Evolutionary conservation across 2,113 vertebrate species (phyloP).

Genomic region (Microcebus ravelobensis): DNA sequence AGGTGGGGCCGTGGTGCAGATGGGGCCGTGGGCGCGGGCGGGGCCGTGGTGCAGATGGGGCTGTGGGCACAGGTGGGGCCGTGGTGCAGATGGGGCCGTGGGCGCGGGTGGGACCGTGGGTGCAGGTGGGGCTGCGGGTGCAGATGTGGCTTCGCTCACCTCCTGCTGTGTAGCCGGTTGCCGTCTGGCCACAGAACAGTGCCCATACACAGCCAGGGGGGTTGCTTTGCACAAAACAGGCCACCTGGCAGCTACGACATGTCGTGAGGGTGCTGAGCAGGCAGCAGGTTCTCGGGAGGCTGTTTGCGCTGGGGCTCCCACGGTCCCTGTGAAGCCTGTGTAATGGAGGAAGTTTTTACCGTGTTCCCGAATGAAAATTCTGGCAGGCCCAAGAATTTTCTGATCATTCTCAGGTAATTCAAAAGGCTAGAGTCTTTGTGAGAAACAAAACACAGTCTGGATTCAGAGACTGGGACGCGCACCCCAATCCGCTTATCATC

Average conservation of each 20-base stretch:
- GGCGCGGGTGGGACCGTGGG: too few relatives aligned
- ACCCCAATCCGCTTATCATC: too few relatives aligned
- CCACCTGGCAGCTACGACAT: neutral
- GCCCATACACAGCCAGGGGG: rapidly evolving
- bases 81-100: too few relatives aligned
- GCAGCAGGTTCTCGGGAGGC: rapidly evolving
- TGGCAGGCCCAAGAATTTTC: neutral
- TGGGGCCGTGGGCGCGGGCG: too few relatives aligned
- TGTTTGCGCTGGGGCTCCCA: too few relatives aligned
- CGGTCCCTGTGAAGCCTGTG: neutral
- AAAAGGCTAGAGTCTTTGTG: too few relatives aligned
- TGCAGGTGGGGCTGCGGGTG: too few relatives aligned
- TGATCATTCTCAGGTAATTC: neutral
- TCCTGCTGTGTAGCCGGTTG: too few relatives aligned
- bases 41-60: too few relatives aligned
- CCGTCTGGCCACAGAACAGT: too few relatives aligned
- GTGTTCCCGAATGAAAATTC: neutral
- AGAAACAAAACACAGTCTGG: neutral
- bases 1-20: too few relatives aligned
- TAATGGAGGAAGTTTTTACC: neutral
- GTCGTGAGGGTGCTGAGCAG: rapidly evolving
- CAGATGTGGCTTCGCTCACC: rapidly evolving
- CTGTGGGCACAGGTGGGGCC: too few relatives aligned
- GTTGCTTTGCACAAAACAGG: neutral
- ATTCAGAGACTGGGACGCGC: neutral